Evolutionary conservation across 2,888 invertebrate genomes (phyloP), one percentile per base, ranked within the genome.

Genomic region (Coremacera marginata): DNA sequence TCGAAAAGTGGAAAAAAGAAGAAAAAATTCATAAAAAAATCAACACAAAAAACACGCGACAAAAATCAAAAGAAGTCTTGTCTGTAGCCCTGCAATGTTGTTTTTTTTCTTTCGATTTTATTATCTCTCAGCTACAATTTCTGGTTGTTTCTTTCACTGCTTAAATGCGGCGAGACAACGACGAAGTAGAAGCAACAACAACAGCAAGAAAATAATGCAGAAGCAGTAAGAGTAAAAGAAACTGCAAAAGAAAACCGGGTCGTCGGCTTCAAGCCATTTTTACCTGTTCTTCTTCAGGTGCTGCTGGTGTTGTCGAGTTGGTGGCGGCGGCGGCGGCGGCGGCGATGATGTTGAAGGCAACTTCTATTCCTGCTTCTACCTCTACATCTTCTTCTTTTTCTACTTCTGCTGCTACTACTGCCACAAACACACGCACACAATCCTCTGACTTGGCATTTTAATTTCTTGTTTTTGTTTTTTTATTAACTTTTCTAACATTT

Each of bases 211-310:
- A 14, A 14, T 60, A 14, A 37, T 22, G 57, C 31, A 71, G 44
- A 31, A 37, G 22, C 44, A 11, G 60, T 7, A 62, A 49, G n/a
- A 51, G 27, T 52, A 70, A 27, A 52, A 70, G 31, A 25, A 70
- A 49, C 16, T 16, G 27, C 52, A 70, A 9, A 34, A 60, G 62
- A 44, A 74, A 74, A 74, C 65, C 74, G 74, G 74, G 74, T 74
- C 74, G 65, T 55, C 74, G 74, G 52, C 67, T 74, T 74, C 74
- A 22, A 52, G 74, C 67, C 55, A 44, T 52, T 65, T 74, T 74
- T 74, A 67, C 74, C 67, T 74, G 67, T 74, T 74, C 74, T 67
- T 68, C 27, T 27, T 60, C 49, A 34, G 60, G 44, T 67, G 67
- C 31, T 44, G 44, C 44, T 44, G 14, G 44, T 44, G 44, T 11